A percentile compares a stretch with the other conserved stretches of the same genome.
These are phyloP conservation scores for Zaprionus inermis DNA, from an alignment of 1,140 invertebrate genomes.

Conservation along the genomic window DNA sequence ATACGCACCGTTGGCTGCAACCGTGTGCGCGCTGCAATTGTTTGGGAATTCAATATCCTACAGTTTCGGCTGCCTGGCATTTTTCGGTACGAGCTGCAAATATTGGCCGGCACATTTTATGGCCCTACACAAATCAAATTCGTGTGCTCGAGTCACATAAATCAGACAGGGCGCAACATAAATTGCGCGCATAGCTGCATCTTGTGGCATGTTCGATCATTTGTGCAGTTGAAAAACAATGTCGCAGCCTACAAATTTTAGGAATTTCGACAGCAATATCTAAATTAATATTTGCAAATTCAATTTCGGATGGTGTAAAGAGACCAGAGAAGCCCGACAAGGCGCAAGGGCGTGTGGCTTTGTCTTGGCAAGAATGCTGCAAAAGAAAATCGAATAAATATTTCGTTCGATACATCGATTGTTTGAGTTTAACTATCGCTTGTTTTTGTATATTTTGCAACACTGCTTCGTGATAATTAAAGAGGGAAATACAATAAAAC, in stretches of 20 bases:
- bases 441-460: too few species aligned
- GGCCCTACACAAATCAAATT: constrained; percentile 40
- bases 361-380: too few species aligned
- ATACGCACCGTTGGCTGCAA: constrained; percentile 72
- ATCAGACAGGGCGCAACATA: constrained; percentile 16
- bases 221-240: neutral
- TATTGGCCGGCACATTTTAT: constrained; percentile 38
- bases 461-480: too few species aligned
- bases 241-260: constrained; percentile 44
- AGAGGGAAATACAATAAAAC: too few species aligned
- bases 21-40: constrained; percentile 35
- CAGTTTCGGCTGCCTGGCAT: constrained; percentile 13
- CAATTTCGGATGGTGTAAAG: constrained; percentile 35
- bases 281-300: constrained; percentile 61
- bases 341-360: too few species aligned
- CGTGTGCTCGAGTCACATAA: constrained; percentile 21
- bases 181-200: constrained; percentile 10
- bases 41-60: constrained; percentile 60
- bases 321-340: too few species aligned
- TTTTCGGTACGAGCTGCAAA: constrained; percentile 8
- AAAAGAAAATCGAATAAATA: too few species aligned
- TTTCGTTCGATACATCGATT: too few species aligned
- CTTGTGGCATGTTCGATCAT: constrained; percentile 13
- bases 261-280: constrained; percentile 6
- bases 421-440: too few species aligned